Conservation (phyloP, 2,113 vertebrate genomes). For the Zosterops pallidus region DNA sequence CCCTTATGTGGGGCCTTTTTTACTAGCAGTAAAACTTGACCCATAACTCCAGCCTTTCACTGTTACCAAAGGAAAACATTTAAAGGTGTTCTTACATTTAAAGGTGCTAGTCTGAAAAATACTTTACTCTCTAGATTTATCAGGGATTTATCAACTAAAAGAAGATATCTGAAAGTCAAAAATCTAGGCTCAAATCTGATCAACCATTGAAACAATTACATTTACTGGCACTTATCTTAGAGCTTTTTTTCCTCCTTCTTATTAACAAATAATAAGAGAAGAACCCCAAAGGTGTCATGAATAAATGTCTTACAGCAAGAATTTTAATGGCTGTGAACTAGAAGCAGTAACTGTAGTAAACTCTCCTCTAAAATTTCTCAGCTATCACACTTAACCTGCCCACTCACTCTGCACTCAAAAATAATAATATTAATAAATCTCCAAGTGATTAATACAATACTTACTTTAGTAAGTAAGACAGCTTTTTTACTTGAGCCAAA, state of each 20-base stretch:
- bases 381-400: neutral
- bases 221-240: neutral
- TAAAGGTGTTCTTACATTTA: neutral
- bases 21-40: neutral
- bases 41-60: neutral
- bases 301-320: neutral
- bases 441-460: neutral
- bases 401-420: neutral
- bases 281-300: fast-evolving
- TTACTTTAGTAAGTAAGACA: neutral
- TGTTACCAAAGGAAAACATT: neutral
- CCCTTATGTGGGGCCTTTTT: neutral
- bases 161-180: neutral
- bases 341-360: neutral
- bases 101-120: neutral
- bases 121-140: neutral
- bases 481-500: neutral
- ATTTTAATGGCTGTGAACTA: neutral
- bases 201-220: neutral
- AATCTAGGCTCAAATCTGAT: neutral
- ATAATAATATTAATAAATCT: neutral
- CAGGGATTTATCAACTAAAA: neutral
- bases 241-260: neutral
- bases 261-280: neutral
- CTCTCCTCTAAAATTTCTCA: neutral